Evolutionary conservation across 2,888 invertebrate species (phyloP).

Genomic region (Drosophila formosana): DNA sequence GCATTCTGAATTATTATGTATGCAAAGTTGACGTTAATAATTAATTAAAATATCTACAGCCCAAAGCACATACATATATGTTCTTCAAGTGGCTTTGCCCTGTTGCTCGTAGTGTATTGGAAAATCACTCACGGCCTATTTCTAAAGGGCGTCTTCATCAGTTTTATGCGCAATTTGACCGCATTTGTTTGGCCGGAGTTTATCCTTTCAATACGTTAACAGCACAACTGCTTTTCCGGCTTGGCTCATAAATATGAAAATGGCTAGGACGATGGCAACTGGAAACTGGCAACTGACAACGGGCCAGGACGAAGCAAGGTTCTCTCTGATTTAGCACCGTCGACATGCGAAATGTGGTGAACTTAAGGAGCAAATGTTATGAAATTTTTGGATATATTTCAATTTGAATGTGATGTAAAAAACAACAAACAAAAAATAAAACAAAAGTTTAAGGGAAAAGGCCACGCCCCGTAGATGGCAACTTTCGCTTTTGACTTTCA

Average conservation of each 20-base stretch:
- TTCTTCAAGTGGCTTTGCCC: background rate
- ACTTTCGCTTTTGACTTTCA: slow-evolving; percentile 49
- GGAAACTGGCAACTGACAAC: slow-evolving; percentile 3
- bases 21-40: too few species aligned
- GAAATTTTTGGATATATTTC: slow-evolving; percentile 32
- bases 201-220: slow-evolving; percentile 28
- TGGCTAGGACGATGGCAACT: slow-evolving; percentile 4
- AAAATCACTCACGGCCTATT: slow-evolving; percentile 6
- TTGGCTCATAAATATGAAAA: slow-evolving; percentile 33
- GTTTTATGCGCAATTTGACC: slow-evolving; percentile 57
- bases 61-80: too few species aligned
- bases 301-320: slow-evolving; percentile 4
- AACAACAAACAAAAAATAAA: too few species aligned
- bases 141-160: slow-evolving; percentile 19
- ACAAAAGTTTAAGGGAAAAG: slow-evolving; percentile 16
- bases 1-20: too few species aligned
- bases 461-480: slow-evolving; percentile 28
- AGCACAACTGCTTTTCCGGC: slow-evolving; percentile 26
- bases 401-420: slow-evolving; percentile 25
- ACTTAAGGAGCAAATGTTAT: slow-evolving; percentile 25
- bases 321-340: slow-evolving; percentile 16
- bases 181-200: slow-evolving; percentile 27
- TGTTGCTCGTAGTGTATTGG: background rate
- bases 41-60: too few species aligned
- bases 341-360: slow-evolving; percentile 16